Conservation (phyloP, 1,140 invertebrate genomes). For the Drosophila malerkotliana region DNA sequence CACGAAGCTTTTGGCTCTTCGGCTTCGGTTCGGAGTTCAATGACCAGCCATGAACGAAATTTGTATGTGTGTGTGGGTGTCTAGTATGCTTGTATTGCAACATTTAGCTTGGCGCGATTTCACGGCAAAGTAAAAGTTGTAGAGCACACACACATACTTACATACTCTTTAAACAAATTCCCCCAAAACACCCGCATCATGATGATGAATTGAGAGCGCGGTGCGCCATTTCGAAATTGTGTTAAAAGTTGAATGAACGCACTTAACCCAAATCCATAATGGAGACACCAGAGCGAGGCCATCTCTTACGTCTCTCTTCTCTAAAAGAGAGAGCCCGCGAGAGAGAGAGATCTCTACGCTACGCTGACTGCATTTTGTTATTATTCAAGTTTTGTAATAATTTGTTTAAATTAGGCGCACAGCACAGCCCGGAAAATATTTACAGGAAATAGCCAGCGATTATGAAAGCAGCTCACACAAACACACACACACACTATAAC, state of each 20-base stretch:
- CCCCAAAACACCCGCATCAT: conserved; percentile 48
- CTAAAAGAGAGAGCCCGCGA: background rate
- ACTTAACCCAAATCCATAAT: conserved; percentile 82
- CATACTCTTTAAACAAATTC: conserved; percentile 69
- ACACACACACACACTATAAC: conserved; percentile 17
- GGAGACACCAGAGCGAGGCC: conserved; percentile 51
- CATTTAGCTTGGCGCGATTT: conserved; percentile 64
- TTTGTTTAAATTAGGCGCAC: conserved; percentile 75
- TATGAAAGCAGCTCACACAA: conserved; percentile 60
- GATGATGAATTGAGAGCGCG: conserved; percentile 61
- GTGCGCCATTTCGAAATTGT: conserved; percentile 82
- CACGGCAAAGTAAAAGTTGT: conserved; percentile 81
- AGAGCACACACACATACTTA: conserved; percentile 17
- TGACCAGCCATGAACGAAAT: conserved; percentile 84
- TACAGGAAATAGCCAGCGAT: conserved; percentile 71
- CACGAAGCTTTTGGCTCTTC: conserved; percentile 25
- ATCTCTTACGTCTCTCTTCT: conserved; percentile 11
- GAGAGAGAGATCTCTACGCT: background rate
- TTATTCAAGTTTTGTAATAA: conserved; percentile 76
- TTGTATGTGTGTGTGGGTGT: conserved; percentile 12
- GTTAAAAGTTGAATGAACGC: conserved; percentile 83
- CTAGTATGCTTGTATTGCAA: conserved; percentile 53
- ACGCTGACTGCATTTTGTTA: conserved; percentile 49
- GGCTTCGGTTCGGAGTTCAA: conserved; percentile 57
- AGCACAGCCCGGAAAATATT: conserved; percentile 65